Percentiles rank a stretch among this genome's conserved stretches.
These are phyloP conservation scores for Tetropium fuscum DNA, from an alignment of 2,888 invertebrate species.

Conservation along the genomic window DNA sequence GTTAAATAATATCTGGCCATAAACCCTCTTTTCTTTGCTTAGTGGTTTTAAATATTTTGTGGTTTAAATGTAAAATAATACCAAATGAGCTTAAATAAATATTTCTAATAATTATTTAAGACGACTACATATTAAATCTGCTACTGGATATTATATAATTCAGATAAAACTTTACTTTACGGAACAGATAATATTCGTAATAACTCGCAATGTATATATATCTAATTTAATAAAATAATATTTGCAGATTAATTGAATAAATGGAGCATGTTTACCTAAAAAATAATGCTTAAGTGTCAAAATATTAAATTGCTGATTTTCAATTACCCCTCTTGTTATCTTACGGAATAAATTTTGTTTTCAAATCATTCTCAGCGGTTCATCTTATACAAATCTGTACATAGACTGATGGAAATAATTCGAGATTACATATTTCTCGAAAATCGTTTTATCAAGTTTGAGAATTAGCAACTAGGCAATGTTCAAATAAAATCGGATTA, in stretches of 20 bases:
- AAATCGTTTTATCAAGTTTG: too few species aligned
- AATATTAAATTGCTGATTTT: slow-evolving; percentile 3
- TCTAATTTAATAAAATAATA: slow-evolving; percentile 4
- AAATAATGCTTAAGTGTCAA: slow-evolving; percentile 3
- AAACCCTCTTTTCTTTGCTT: too few species aligned
- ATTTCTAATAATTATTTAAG: too few species aligned
- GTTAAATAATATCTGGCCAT: too few species aligned
- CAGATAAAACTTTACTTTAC: not conserved
- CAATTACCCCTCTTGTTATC: slow-evolving; percentile 5
- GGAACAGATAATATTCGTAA: not conserved
- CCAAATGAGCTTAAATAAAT: too few species aligned
- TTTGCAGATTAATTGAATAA: not conserved
- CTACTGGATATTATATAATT: not conserved
- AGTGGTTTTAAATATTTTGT: too few species aligned
- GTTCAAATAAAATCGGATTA: too few species aligned
- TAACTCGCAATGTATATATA: not conserved
- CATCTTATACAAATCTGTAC: not conserved
- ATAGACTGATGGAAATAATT: too few species aligned
- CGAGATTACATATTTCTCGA: too few species aligned
- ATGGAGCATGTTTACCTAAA: not conserved
- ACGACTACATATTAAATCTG: not conserved
- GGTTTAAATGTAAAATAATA: too few species aligned
- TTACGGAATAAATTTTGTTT: slow-evolving; percentile 6
- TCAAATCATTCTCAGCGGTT: not conserved
- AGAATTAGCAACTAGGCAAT: too few species aligned